Base-by-base conservation (phyloP, 2,888 invertebrate genomes). In the Chymomyza caudatula region DNA sequence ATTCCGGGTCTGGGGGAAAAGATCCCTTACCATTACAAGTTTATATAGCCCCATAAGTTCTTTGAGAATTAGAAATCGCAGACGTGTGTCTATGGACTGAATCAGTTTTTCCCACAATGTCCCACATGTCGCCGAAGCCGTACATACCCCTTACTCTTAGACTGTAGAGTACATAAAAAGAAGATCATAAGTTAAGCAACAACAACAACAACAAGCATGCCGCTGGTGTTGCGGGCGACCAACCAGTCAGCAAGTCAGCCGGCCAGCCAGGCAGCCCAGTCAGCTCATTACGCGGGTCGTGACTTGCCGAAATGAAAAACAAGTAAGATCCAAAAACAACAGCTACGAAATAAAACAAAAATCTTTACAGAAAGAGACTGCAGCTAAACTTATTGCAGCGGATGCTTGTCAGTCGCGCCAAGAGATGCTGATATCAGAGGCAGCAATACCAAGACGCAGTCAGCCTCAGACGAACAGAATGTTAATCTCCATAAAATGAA, bases 401-500 rank as follows among this genome's bases (percentile, higher is more conserved):
- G 66, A 69, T 65, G 63, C 58, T 58, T 44, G 44, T 47, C 44
- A 47, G 44, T 44, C 37, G 20, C 29, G 56, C 43, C 37, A 42
- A 47, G n/a, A 61, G 55, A 29, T 55, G 54, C 61, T 55, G 61
- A 55, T 60, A 51, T 37, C 44, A 54, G n/a, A n/a, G 42, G 44
- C 52, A 60, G 54, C 13, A 43, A 13, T 25, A 37, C 25, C n/a
- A 37, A 44, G 67, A 47, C 13, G 29, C 25, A 54, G 29, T 54
- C 17, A 67, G 71, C 61, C 53, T 63, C 60, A 71, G 69, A 68
- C 56, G 84, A 57, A 57, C 84, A 83, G 74, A 83, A 84, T 83
- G 85, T 83, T 85, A 85, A 82, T 82, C 82, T 82, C 82, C 82
- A 82, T 82, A 82, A 82, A 85, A 85, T 77, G 86, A 80, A 85